Evolutionary conservation across 2,888 invertebrate genomes (phyloP).

Genomic region (Lepeophtheirus nordmannii): DNA sequence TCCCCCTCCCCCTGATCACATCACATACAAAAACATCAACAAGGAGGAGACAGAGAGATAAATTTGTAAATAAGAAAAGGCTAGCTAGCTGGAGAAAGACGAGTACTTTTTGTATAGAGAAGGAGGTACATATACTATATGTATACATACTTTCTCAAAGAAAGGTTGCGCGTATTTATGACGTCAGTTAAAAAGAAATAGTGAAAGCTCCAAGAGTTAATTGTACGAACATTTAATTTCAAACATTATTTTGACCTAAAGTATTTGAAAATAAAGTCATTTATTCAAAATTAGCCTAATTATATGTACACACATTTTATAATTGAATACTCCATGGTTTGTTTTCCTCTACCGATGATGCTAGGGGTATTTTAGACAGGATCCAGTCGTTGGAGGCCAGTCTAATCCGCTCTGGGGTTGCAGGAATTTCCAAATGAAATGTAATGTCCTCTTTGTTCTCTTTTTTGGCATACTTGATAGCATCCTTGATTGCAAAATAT

Average conservation of each 20-base stretch:
- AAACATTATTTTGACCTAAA: no score
- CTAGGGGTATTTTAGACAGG: not conserved
- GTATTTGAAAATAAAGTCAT: no score
- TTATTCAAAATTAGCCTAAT: no score
- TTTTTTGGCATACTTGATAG: constrained; percentile 57
- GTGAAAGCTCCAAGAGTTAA: no score
- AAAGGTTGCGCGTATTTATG: no score
- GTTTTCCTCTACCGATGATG: not conserved
- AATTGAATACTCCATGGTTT: not conserved
- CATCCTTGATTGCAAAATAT: constrained; percentile 77
- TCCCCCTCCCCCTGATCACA: no score
- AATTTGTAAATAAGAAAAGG: no score
- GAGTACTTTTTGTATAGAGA: no score
- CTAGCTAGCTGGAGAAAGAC: no score
- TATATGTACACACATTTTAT: not conserved
- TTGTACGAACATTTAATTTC: no score
- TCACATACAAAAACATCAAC: not conserved
- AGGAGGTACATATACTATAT: no score
- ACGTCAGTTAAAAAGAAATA: not conserved
- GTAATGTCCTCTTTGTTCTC: constrained; percentile 46
- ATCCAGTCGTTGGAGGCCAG: constrained; percentile 67
- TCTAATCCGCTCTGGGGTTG: constrained; percentile 71
- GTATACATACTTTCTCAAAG: no score
- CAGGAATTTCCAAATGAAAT: constrained; percentile 62
- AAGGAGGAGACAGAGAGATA: not conserved